Conservation (phyloP, 2,113 vertebrate genomes). For the Lophochroa leadbeateri region DNA sequence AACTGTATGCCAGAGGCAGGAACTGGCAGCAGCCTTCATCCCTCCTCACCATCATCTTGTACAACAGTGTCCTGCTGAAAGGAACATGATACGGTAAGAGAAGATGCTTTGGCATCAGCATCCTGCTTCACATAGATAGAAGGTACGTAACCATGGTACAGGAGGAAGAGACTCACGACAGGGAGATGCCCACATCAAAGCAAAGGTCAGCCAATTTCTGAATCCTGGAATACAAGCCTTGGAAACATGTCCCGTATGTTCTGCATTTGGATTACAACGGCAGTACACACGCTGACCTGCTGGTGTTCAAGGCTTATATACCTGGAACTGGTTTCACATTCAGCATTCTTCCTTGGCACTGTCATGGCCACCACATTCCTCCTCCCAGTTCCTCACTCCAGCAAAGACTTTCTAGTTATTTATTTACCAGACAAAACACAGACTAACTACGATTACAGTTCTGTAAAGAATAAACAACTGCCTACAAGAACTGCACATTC, state of each 20-base stretch:
- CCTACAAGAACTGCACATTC: conserved; percentile 46
- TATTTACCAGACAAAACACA: conserved; percentile 70
- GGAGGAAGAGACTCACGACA: background rate
- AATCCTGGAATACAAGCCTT: background rate
- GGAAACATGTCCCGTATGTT: background rate
- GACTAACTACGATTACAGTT: conserved; percentile 42
- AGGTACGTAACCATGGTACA: fast-evolving
- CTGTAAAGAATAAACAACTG: conserved; percentile 58
- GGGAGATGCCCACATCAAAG: background rate
- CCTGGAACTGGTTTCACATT: background rate
- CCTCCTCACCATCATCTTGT: background rate
- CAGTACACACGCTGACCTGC: background rate
- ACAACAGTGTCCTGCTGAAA: background rate
- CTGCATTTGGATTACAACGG: background rate
- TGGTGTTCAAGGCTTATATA: background rate
- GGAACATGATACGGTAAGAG: background rate
- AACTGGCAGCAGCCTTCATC: background rate
- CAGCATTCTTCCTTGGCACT: background rate
- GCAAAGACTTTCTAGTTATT: conserved; percentile 30
- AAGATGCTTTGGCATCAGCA: background rate
- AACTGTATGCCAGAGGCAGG: background rate
- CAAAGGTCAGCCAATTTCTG: background rate
- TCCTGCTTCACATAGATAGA: fast-evolving
- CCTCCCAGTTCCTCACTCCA: background rate
- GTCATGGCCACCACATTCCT: background rate